Conservation (phyloP, 2,888 invertebrate genomes). For the Strigamia crassipes region DNA sequence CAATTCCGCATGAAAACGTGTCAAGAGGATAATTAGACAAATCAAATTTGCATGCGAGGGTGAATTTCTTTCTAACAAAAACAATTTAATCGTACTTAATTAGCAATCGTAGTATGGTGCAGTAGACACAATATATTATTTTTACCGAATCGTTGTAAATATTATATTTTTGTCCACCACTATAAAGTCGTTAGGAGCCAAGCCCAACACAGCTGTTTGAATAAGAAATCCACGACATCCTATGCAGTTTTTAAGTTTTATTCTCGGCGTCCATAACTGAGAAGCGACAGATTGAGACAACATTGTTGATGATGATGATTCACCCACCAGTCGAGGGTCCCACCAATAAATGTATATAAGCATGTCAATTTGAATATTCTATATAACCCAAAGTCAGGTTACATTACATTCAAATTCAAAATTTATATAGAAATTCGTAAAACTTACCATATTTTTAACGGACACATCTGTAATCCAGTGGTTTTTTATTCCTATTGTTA, state of each 20-base stretch:
- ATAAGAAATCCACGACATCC: neutral
- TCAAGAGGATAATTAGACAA: neutral
- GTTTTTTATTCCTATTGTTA: neutral
- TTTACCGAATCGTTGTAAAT: neutral
- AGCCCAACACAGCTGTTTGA: neutral
- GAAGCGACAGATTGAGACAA: neutral
- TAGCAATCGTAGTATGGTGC: neutral
- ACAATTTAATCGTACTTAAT: neutral
- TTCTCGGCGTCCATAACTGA: neutral
- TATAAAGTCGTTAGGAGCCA: neutral
- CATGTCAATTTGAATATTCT: neutral
- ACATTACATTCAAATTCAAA: neutral
- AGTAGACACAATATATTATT: neutral
- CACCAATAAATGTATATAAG: neutral
- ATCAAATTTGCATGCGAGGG: neutral
- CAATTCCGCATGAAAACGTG: neutral
- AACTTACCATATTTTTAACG: neutral
- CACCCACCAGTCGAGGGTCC: neutral
- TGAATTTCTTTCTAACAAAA: neutral
- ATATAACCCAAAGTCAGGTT: neutral
- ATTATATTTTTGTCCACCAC: neutral
- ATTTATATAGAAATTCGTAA: neutral
- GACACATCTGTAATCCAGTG: neutral
- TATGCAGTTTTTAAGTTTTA: neutral
- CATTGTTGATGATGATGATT: neutral